Conservation (phyloP, 2,888 invertebrate species). For the Lepidocyrtoides sp. region DNA sequence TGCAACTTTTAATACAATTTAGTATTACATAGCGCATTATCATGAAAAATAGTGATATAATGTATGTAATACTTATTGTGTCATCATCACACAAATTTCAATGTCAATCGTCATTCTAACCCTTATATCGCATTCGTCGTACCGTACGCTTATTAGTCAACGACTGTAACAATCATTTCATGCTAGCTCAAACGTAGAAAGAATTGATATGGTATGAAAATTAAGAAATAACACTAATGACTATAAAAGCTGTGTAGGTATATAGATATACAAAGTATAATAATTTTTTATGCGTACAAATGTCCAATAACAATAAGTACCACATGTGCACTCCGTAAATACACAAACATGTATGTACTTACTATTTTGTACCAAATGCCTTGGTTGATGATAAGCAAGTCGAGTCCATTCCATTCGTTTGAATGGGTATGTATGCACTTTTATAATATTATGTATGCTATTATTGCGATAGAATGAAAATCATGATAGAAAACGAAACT, state of each 20-base stretch:
- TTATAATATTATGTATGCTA: too few species aligned
- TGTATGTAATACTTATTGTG: background rate
- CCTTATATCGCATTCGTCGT: slow-evolving; percentile 2
- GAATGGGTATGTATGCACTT: background rate
- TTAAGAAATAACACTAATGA: slow-evolving; percentile 43
- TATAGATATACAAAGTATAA: too few species aligned
- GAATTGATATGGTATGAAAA: slow-evolving; percentile 41
- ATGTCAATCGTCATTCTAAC: slow-evolving; percentile 59
- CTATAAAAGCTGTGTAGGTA: background rate
- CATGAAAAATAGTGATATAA: too few species aligned
- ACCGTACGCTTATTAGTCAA: background rate
- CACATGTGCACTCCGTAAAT: too few species aligned
- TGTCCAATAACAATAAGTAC: too few species aligned
- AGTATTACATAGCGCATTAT: too few species aligned
- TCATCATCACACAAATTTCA: slow-evolving; percentile 68
- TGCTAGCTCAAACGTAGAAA: slow-evolving; percentile 17
- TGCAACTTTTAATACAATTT: background rate
- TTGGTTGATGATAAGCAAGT: background rate
- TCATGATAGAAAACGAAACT: background rate
- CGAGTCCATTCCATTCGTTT: slow-evolving; percentile 11
- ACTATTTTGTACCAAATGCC: slow-evolving; percentile 33
- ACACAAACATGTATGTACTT: too few species aligned
- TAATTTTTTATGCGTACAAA: too few species aligned
- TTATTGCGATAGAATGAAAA: background rate
- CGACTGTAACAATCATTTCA: slow-evolving; percentile 48